Conservation (phyloP, 2,888 invertebrate genomes). For the Ormyrus labotus region DNA sequence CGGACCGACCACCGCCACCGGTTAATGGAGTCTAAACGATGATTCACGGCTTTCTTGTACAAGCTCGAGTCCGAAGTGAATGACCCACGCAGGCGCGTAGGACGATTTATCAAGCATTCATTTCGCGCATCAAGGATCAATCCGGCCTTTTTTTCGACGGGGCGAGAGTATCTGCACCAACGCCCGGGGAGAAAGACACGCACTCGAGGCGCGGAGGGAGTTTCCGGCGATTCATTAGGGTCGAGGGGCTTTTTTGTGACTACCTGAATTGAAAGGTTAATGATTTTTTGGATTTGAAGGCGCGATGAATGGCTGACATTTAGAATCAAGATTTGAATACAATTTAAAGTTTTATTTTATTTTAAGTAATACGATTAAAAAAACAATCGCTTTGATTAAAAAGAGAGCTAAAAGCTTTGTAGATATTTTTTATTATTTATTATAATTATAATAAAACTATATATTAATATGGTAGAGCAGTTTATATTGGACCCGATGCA, state of each 20-base stretch:
- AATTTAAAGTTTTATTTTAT: too few relatives aligned
- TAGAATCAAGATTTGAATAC: too few relatives aligned
- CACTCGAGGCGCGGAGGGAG: background rate
- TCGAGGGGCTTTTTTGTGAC: background rate
- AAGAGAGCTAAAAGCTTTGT: too few relatives aligned
- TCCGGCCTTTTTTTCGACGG: conserved; percentile 1
- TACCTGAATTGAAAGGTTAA: too few relatives aligned
- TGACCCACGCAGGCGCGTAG: conserved; percentile 27
- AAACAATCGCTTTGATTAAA: too few relatives aligned
- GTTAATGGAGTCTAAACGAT: conserved; percentile 63
- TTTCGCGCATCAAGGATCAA: conserved; percentile 17
- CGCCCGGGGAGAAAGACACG: background rate
- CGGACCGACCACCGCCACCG: background rate
- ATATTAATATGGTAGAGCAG: too few relatives aligned
- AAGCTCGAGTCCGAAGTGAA: conserved; percentile 11
- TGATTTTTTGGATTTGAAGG: too few relatives aligned
- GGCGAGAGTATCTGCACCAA: background rate
- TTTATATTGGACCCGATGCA: too few relatives aligned
- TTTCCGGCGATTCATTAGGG: background rate
- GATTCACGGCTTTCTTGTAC: conserved; percentile 57
- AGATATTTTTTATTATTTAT: too few relatives aligned
- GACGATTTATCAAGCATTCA: conserved; percentile 55
- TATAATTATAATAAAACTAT: too few relatives aligned
- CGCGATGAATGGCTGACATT: too few relatives aligned
- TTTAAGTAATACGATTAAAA: too few relatives aligned